Conservation (phyloP, 1,140 invertebrate species). For the Drosophila chauvacae region DNA sequence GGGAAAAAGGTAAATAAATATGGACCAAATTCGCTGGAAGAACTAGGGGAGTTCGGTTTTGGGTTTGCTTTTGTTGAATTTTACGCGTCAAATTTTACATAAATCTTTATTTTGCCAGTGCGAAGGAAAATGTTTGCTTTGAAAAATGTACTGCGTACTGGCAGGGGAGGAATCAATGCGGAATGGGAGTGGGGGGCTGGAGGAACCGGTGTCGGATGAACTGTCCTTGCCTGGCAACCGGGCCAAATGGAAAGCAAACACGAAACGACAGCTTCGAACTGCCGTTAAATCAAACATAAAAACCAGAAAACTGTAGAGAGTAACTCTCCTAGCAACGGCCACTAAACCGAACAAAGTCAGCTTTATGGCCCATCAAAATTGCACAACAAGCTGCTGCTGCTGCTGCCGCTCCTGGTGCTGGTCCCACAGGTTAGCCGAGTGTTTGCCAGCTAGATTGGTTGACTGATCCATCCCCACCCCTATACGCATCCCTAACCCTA, state of each 20-base stretch:
- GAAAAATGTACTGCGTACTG: slow-evolving; percentile 38
- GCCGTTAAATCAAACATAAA: slow-evolving; percentile 71
- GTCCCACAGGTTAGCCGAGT: slow-evolving; percentile 37
- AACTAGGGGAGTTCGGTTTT: slow-evolving; percentile 12
- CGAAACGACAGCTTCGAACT: slow-evolving; percentile 45
- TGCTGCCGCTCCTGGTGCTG: slow-evolving; percentile 17
- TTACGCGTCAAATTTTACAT: slow-evolving; percentile 61
- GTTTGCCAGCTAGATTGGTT: slow-evolving; percentile 43
- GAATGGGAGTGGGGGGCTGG: background rate
- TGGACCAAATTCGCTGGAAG: slow-evolving; percentile 33
- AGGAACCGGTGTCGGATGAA: slow-evolving; percentile 20
- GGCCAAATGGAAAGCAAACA: slow-evolving; percentile 60
- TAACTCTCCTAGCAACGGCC: slow-evolving; percentile 44
- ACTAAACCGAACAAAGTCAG: slow-evolving; percentile 65
- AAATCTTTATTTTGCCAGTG: slow-evolving; percentile 60
- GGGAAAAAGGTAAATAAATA: slow-evolving; percentile 48
- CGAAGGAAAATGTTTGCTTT: slow-evolving; percentile 50
- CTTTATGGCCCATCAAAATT: slow-evolving; percentile 67
- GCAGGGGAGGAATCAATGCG: background rate
- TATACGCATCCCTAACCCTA: background rate
- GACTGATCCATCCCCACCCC: background rate
- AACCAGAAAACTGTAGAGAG: slow-evolving; percentile 45
- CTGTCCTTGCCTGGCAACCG: slow-evolving; percentile 55
- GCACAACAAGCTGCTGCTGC: slow-evolving; percentile 56
- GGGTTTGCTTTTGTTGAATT: slow-evolving; percentile 50